Evolutionary conservation across 2,888 invertebrate species (phyloP), one percentile per base, ranked within the genome.

Genomic region (Drosophila melanosoma): DNA sequence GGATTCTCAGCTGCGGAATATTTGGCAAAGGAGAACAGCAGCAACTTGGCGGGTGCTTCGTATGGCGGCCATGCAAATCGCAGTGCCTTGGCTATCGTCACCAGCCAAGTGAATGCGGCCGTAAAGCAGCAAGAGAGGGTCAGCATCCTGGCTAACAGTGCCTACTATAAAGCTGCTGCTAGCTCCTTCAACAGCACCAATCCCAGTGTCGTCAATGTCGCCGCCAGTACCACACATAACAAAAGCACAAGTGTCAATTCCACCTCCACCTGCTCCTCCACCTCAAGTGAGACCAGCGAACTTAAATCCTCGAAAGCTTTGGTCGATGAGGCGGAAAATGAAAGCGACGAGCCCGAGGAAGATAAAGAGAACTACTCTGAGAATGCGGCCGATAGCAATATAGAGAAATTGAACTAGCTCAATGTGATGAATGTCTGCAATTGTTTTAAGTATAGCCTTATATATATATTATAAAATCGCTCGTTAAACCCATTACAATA

Each of bases 61-160:
- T 69, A 45, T 10, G 77, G 65, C 2, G 69, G 71, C 1, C 70
- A 53, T 12, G 23, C 71, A 0, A 82, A 74, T 69, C 67, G 70
- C 8, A 80, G 85, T 20, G 80, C 85, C 0, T 17, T 85, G 53
- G 87, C 80, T 1, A 58, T 77, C 1, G 20, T 85, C 17, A 60
- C 87, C 0, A 77, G 74, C 1, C 82, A 82, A 10, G 69, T 74
- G 7, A 89, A 76, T 56, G 89, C 82, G 2, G 62, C 58, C 0
- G 23, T 11, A 3, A 82, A 54, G 40, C 67, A 74, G 20, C 65
- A 69, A 20, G 82, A 87, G 3, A 20, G 60, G 1, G 49, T 62
- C 1, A 72, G 68, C 35, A 69, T 60, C n/a, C 23, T 74, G 49
- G 69, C 72, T 0, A 76, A 87, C 35, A 75, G 67, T 72, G 61